Evolutionary conservation across 2,797 vertebrate species (phyloP).

Genomic region (Eleutherodactylus coqui): DNA sequence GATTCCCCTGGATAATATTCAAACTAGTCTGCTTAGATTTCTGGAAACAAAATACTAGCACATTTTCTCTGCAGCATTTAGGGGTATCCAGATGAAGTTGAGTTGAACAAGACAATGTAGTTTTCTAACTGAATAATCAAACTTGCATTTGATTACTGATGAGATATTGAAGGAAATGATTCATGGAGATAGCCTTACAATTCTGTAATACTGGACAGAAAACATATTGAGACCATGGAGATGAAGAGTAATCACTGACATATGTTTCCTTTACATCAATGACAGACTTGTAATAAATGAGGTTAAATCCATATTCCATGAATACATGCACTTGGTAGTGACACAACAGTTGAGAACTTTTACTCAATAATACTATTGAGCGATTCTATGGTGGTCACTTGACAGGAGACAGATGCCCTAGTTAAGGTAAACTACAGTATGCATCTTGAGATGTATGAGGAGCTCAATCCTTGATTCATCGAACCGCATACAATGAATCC

Average conservation of each 20-base stretch:
- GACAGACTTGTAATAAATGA: not conserved
- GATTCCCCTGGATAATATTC: not conserved
- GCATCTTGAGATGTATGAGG: too few relatives aligned
- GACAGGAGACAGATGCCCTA: too few relatives aligned
- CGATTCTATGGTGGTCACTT: too few relatives aligned
- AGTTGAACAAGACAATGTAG: not conserved
- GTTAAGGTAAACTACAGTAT: too few relatives aligned
- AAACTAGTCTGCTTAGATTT: not conserved
- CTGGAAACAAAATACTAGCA: conserved; percentile 16
- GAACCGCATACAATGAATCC: too few relatives aligned
- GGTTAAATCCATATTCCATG: too few relatives aligned
- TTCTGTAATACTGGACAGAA: conserved; percentile 2
- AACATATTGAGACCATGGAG: conserved; percentile 16
- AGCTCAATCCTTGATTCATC: too few relatives aligned
- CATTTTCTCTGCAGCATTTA: not conserved
- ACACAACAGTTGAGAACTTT: too few relatives aligned
- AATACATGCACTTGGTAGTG: too few relatives aligned
- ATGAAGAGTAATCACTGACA: not conserved
- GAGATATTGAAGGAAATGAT: conserved; percentile 6
- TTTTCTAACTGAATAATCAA: not conserved
- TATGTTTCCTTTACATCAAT: not conserved
- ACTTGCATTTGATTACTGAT: not conserved
- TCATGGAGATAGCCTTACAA: not conserved
- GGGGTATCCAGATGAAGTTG: conserved; percentile 8
- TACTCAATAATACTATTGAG: too few relatives aligned